Base-by-base conservation (phyloP, 1,140 invertebrate genomes). In the Ephestia elutella region DNA sequence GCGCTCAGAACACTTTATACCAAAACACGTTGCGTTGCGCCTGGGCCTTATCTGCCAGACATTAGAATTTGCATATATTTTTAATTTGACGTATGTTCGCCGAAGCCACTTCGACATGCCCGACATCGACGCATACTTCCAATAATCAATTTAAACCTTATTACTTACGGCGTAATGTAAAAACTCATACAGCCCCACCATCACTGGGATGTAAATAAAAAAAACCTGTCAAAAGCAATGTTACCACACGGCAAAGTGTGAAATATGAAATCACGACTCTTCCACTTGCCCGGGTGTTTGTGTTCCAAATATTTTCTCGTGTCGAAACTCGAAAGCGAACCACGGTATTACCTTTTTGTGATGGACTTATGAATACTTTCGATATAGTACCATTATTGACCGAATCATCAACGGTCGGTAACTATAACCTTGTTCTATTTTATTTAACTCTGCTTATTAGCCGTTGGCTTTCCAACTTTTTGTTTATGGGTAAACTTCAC, bases 221-320 rank as follows among this genome's bases (percentile, higher is more conserved):
- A 78, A 82, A 86, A 84, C 81, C 78, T 81, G 80, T 84, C 76
- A 71, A 62, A 66, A 71, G 70, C 75, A 65, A 78, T 66, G 75
- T 80, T 81, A 80, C 78, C 77, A 71, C 80, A 76, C 79, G 70
- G 73, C 75, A 68, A 84, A 87, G 85, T 87, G 85, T 87, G 80
- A 87, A 87, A 86, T 85, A 87, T 85, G 83, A 87, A 87, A 87
- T 87, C 85, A 87, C 85, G 85, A 87, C 74, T 83, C 72, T 68
- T 75, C 78, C 75, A 82, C 79, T 83, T 71, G 73, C 71, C 65
- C 75, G 68, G 70, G 62, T 84, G 74, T 88, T 87, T 85, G 82
- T 78, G 77, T 84, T 86, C 79, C 76, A 78, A 84, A 88, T 86
- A 85, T 78, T 77, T 81, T 82, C 75, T 86, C 75, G 70, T 83